A percentile compares a stretch with the other conserved stretches of the same genome.
Evolutionary conservation across 2,797 vertebrate species (phyloP).

Genomic region (Bryconaethiops microstoma): DNA sequence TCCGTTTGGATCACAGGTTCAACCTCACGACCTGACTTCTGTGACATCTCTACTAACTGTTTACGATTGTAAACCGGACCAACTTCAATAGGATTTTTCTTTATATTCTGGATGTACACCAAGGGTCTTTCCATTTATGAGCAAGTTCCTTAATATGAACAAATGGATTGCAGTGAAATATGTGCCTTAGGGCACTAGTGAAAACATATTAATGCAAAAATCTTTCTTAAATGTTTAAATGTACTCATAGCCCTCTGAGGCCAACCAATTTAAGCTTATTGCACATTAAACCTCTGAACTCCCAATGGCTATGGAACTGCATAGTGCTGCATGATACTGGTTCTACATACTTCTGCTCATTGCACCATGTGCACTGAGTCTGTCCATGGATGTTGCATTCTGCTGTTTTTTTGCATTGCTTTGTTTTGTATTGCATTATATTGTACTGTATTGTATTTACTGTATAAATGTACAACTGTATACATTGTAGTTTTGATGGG

Average conservation of each 20-base stretch:
- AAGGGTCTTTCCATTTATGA: background rate
- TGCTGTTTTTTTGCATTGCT: too few species aligned
- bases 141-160: background rate
- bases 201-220: background rate
- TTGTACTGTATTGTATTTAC: too few species aligned
- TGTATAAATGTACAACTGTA: too few species aligned
- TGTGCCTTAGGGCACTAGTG: background rate
- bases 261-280: too few species aligned
- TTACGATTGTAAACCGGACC: background rate
- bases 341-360: too few species aligned
- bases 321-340: too few species aligned
- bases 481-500: too few species aligned
- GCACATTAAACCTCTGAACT: too few species aligned
- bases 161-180: background rate
- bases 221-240: background rate
- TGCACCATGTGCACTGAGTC: too few species aligned
- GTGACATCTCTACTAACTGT: slow-evolving; percentile 17
- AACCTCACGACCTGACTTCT: background rate
- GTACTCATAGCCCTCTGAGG: background rate
- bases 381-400: too few species aligned
- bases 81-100: background rate
- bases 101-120: background rate
- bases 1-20: slow-evolving; percentile 9
- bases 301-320: too few species aligned
- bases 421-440: too few species aligned